phyloP scores from a whole-genome alignment of 2,888 invertebrate genomes.

The Emmelina monodactyla region DNA sequence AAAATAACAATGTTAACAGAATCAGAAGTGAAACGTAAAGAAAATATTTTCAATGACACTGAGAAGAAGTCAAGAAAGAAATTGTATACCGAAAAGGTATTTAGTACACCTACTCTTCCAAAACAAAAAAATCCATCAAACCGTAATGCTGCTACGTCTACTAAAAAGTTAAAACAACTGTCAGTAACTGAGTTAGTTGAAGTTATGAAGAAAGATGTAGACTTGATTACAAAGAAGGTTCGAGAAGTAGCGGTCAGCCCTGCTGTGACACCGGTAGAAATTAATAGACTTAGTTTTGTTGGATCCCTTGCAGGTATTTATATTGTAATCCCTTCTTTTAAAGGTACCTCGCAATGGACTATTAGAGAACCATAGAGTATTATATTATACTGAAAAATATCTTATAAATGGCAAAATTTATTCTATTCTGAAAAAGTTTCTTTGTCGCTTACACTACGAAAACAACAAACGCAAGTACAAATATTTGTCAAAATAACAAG shows the following conservation, averaged over 20 bases:
- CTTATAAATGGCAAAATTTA: too few species aligned
- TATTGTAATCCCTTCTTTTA: too few species aligned
- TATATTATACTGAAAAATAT: too few species aligned
- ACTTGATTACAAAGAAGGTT: slow-evolving; percentile 28
- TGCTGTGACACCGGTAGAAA: slow-evolving; percentile 14
- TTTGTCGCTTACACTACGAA: too few species aligned
- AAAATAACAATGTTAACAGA: slow-evolving; percentile 40
- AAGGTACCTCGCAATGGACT: too few species aligned
- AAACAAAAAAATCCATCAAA: slow-evolving; percentile 20
- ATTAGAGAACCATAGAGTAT: too few species aligned
- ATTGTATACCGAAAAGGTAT: slow-evolving; percentile 42
- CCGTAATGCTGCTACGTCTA: slow-evolving; percentile 32
- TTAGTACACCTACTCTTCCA: slow-evolving; percentile 35
- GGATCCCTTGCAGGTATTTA: slow-evolving; percentile 62
- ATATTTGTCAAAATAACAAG: too few species aligned
- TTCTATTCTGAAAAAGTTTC: too few species aligned
- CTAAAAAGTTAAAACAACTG: slow-evolving; percentile 38
- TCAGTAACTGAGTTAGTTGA: slow-evolving; percentile 46
- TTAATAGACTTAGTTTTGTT: slow-evolving; percentile 51
- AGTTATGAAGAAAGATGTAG: slow-evolving; percentile 28
- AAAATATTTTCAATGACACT: slow-evolving; percentile 20
- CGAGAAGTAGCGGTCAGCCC: slow-evolving; percentile 27
- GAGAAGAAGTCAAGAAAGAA: slow-evolving; percentile 45
- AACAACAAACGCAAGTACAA: too few species aligned
- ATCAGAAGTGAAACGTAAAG: slow-evolving; percentile 35